Evolutionary conservation across 2,797 vertebrate genomes (phyloP), one percentile per base, ranked within the genome.

Genomic region (Tamandua tetradactyla): DNA sequence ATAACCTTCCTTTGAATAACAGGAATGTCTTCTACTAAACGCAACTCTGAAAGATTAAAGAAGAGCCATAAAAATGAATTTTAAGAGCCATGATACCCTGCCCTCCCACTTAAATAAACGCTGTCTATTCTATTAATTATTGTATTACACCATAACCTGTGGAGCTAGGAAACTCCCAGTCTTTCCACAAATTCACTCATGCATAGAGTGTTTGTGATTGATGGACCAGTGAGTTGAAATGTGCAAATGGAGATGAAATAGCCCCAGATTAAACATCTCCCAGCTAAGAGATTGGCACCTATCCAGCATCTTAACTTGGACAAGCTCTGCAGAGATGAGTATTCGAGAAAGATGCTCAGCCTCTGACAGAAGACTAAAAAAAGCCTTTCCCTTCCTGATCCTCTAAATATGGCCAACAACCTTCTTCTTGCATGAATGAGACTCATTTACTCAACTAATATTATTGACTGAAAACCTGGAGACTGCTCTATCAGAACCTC

Each of bases 101-200:
- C 52, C 84, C 83, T 94, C 87, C 82, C 82, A 89, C 85, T 96
- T 95, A 96, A 96, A 94, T 94, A 96, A 97, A 96, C 80, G 78
- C 74, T 82, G 66, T 83, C 87, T 95, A 61, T 95, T 95, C 87
- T 93, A 90, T 92, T 95, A 96, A 96, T 94, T 97, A 89, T 76
- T 93, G 81, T 59, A 95, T 91, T 96, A 86, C 15, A 64, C 68
- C 79, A 87, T 85, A 95, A 94, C 62, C 88, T 94, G 69, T 61
- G 76, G 93, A 85, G 78, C 82, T 94, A 87, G 96, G 93, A 72
- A 96, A 94, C 91, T 94, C 89, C 96, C 75, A 90, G 79, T 92
- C 87, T 97, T 95, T 96, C 93, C 94, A 93, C 68, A 96, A 71
- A 96, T 32, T 92, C 95, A 91, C 61, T 96, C 95, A 94, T 95